phyloP scores from a whole-genome alignment of 2,797 vertebrate species.

The Oreochromis grahami region DNA sequence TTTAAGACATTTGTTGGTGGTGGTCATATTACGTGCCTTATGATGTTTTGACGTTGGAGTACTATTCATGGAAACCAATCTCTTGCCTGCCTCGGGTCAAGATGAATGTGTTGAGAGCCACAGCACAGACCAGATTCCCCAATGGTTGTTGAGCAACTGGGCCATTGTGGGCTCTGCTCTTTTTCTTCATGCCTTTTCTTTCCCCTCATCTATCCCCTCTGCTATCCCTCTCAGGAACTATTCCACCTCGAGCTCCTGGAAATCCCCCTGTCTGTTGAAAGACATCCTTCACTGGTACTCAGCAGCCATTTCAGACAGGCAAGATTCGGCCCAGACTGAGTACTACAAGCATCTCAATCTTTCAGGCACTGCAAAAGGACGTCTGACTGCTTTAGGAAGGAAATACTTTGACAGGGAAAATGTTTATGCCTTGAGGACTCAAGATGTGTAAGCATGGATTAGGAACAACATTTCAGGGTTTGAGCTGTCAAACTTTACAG shows the following conservation, averaged over 20 bases:
- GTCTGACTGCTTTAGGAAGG: slow-evolving; percentile 54
- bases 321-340: slow-evolving; percentile 49
- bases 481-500: slow-evolving; percentile 23
- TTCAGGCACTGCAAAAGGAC: slow-evolving; percentile 46
- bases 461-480: slow-evolving; percentile 29
- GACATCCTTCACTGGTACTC: slow-evolving; percentile 63
- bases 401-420: slow-evolving; percentile 52
- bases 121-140: slow-evolving; percentile 56
- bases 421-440: slow-evolving; percentile 33
- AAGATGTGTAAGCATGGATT: slow-evolving; percentile 23
- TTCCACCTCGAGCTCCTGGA: slow-evolving; percentile 60
- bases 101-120: slow-evolving; percentile 63
- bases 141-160: slow-evolving; percentile 39
- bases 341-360: slow-evolving; percentile 60
- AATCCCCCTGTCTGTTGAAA: slow-evolving; percentile 65
- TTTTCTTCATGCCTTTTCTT: slow-evolving; percentile 38
- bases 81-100: slow-evolving; percentile 46
- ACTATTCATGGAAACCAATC: slow-evolving; percentile 50
- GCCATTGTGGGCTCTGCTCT: slow-evolving; percentile 19
- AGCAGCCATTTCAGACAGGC: slow-evolving; percentile 59
- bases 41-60: slow-evolving; percentile 58
- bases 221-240: slow-evolving; percentile 48
- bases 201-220: slow-evolving; percentile 29
- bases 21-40: slow-evolving; percentile 36
- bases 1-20: slow-evolving; percentile 35